Evolutionary conservation across 2,113 vertebrate genomes (phyloP).

Genomic region (Daubentonia madagascariensis): DNA sequence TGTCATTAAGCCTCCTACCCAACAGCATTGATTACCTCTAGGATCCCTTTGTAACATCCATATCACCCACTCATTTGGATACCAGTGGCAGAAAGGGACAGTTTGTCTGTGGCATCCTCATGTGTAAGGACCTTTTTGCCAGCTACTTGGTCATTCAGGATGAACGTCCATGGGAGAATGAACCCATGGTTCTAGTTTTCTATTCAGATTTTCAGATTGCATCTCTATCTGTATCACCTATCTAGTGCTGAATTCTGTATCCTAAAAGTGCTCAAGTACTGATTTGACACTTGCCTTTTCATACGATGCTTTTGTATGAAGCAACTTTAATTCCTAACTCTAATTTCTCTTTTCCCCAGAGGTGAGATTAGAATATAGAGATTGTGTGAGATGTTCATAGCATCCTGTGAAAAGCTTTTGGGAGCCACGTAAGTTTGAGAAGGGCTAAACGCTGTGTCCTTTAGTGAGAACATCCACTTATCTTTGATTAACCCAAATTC

Average conservation of each 20-base stretch:
- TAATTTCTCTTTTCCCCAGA: neutral
- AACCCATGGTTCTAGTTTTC: neutral
- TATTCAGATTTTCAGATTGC: neutral
- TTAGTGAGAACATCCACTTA: neutral
- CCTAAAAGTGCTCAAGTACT: neutral
- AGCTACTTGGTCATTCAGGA: neutral
- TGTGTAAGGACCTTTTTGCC: neutral
- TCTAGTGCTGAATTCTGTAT: neutral
- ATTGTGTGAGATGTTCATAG: neutral
- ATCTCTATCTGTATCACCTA: neutral
- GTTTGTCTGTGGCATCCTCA: neutral
- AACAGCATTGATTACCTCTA: neutral
- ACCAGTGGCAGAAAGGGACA: neutral
- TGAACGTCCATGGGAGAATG: neutral
- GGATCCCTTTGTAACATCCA: neutral
- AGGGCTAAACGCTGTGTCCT: neutral
- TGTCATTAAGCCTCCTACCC: neutral
- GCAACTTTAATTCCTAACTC: too few species aligned
- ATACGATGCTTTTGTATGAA: neutral
- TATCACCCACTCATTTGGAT: neutral
- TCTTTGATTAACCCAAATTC: neutral
- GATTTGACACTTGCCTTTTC: neutral
- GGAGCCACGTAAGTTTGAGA: neutral
- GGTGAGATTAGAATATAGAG: neutral
- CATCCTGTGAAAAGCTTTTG: neutral